Conservation (phyloP, 2,113 vertebrate species). For the Pagrus major region DNA sequence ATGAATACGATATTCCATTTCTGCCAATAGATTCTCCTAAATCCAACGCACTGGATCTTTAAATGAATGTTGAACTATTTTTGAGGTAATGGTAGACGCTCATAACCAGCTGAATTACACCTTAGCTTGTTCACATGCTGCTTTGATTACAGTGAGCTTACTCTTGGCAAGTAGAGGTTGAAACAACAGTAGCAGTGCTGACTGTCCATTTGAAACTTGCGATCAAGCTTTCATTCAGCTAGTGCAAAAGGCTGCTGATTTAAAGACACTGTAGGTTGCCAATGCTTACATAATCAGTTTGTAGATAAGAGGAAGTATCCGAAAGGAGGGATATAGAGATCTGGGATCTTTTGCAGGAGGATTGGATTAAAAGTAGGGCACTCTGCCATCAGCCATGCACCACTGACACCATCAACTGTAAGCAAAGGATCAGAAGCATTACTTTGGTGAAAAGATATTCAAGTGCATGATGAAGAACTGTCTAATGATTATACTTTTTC, state of each 20-base stretch:
- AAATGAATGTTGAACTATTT: too few relatives aligned
- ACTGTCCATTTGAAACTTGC: background rate
- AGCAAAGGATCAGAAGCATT: background rate
- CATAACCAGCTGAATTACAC: too few relatives aligned
- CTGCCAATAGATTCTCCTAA: too few relatives aligned
- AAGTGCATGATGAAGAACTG: background rate
- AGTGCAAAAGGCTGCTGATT: background rate
- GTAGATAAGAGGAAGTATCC: background rate
- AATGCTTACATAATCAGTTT: background rate
- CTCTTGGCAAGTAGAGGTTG: background rate
- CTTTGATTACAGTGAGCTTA: background rate
- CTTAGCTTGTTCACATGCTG: background rate
- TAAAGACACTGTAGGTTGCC: background rate
- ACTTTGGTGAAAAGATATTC: background rate
- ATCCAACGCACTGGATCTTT: too few relatives aligned
- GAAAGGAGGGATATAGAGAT: background rate
- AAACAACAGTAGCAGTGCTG: background rate
- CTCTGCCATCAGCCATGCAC: background rate
- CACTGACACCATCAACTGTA: background rate
- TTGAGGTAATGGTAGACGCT: too few relatives aligned
- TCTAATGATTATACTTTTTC: too few relatives aligned
- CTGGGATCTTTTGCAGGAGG: background rate
- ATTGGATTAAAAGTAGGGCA: background rate
- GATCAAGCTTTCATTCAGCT: background rate
- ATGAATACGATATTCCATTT: too few relatives aligned